Conservation (phyloP, 2,888 invertebrate species). For the Dryobotodes eremita region DNA sequence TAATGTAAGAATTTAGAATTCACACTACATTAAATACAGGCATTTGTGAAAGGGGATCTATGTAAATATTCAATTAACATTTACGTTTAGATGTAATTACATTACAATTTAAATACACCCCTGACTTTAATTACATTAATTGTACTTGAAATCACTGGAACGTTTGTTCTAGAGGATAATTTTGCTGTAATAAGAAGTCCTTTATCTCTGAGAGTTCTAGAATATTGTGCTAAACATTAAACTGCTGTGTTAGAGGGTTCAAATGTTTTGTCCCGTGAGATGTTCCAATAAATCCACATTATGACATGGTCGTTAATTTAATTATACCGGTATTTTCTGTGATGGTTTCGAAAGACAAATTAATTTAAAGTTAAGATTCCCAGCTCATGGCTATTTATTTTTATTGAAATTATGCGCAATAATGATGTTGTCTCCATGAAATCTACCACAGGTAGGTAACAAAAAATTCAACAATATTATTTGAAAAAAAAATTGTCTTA, state of each 20-base stretch:
- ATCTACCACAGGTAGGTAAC: neutral
- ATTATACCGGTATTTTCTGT: neutral
- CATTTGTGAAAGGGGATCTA: conserved; percentile 35
- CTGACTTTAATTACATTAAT: conserved; percentile 59
- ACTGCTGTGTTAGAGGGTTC: conserved; percentile 16
- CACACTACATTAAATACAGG: conserved; percentile 45
- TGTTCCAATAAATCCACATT: conserved; percentile 33
- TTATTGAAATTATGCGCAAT: neutral
- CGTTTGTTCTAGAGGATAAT: conserved; percentile 51
- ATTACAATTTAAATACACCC: conserved; percentile 51
- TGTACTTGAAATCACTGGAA: conserved; percentile 61
- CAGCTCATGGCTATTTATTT: neutral
- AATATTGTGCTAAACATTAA: conserved; percentile 47
- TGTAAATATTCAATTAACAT: conserved; percentile 62
- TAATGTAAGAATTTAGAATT: conserved; percentile 37
- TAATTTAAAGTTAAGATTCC: neutral
- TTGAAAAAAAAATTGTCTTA: neutral
- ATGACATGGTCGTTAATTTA: conserved; percentile 25
- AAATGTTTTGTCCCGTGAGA: conserved; percentile 26
- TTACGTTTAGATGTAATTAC: conserved; percentile 48
- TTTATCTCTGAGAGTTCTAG: conserved; percentile 37
- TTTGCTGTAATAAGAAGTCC: conserved; percentile 42
- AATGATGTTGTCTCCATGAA: neutral
- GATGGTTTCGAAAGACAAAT: neutral
- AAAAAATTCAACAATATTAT: too few species aligned